A percentile compares a stretch with the other conserved stretches of the same genome.
These are phyloP conservation scores for Pseudococcus viburni DNA, from an alignment of 2,888 invertebrate species.

Conservation along the genomic window DNA sequence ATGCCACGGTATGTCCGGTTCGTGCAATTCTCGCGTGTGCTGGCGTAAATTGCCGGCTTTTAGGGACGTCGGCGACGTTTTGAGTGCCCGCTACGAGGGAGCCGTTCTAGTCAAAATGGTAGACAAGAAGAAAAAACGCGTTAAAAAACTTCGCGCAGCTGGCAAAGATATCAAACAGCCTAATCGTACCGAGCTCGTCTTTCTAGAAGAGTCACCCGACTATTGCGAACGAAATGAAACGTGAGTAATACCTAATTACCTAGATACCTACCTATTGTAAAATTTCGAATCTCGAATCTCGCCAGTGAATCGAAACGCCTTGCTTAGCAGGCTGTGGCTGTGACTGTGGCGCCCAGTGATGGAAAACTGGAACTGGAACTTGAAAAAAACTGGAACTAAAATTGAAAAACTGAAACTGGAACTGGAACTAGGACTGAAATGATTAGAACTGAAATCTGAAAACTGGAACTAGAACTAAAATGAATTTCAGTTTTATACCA, in stretches of 20 bases:
- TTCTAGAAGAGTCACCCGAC: constrained; percentile 90
- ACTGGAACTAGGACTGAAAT: too few relatives aligned
- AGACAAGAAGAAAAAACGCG: constrained; percentile 77
- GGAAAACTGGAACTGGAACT: too few relatives aligned
- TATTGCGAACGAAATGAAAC: constrained; percentile 90
- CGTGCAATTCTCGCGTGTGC: constrained; percentile 90
- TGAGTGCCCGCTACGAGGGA: constrained; percentile 87
- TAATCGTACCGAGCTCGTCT: constrained; percentile 91
- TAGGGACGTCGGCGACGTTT: constrained; percentile 82
- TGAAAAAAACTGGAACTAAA: too few relatives aligned
- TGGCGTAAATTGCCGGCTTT: constrained; percentile 89
- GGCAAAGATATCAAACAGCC: constrained; percentile 87
- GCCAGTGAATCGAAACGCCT: too few relatives aligned
- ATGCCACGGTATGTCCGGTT: constrained; percentile 94
- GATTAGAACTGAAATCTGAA: too few relatives aligned
- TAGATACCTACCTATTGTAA: too few relatives aligned
- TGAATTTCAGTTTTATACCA: too few relatives aligned
- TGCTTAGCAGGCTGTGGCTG: too few relatives aligned
- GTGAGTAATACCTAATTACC: constrained; percentile 78
- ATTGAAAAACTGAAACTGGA: too few relatives aligned
- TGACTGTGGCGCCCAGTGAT: too few relatives aligned
- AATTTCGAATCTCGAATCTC: too few relatives aligned
- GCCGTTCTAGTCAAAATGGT: constrained; percentile 86
- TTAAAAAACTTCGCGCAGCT: constrained; percentile 80
- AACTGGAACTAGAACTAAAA: too few relatives aligned